phyloP scores from a whole-genome alignment of 2,113 vertebrate species.

The Herpailurus yagouaroundi region DNA sequence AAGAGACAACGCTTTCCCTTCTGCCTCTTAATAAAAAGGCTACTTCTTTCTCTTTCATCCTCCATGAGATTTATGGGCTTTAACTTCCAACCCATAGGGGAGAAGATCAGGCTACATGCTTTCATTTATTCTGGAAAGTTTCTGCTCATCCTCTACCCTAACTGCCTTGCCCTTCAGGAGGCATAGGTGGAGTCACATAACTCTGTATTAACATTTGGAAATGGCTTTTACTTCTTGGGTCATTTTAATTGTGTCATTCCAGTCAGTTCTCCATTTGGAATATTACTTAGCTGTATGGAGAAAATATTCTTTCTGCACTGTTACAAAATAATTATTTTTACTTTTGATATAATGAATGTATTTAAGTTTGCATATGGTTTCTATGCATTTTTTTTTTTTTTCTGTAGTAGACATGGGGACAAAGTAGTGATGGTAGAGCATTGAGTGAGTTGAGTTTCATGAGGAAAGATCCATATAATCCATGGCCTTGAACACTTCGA shows the following conservation, averaged over 20 bases:
- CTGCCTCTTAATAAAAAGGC: constrained; percentile 29
- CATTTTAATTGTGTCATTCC: constrained; percentile 52
- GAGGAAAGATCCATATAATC: neutral
- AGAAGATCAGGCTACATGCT: neutral
- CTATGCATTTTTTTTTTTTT: neutral
- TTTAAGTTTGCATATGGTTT: neutral
- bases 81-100: constrained; percentile 14
- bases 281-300: neutral
- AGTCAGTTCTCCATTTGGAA: constrained; percentile 34
- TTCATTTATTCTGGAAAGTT: constrained; percentile 43
- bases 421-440: neutral
- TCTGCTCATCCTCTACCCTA: neutral
- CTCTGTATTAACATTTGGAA: constrained; percentile 72
- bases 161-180: constrained; percentile 62
- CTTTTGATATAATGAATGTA: constrained; percentile 6
- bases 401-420: neutral
- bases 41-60: constrained; percentile 1
- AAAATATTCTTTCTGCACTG: constrained; percentile 5
- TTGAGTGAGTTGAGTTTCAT: neutral
- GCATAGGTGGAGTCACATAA: constrained; percentile 24
- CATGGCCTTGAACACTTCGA: neutral
- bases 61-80: constrained; percentile 17
- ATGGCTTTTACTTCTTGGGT: constrained; percentile 59
- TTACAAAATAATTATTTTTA: constrained; percentile 36
- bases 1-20: neutral